Base-by-base conservation (phyloP, 2,797 vertebrate genomes). In the Poeciliopsis paucimaculata region DNA sequence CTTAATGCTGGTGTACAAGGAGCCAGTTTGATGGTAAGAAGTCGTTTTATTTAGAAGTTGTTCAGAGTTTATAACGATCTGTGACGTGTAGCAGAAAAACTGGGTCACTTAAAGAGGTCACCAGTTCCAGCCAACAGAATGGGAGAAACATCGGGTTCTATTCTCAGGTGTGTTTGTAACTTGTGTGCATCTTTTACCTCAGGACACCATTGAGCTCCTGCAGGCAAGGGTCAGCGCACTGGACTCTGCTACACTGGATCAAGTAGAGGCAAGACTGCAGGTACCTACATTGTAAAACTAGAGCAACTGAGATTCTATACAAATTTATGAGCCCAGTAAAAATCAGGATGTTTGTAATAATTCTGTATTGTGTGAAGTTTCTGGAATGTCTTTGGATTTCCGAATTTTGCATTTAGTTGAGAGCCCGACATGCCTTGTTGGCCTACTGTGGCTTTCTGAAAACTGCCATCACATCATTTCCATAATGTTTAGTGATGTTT, bases 201-300 rank as follows among this genome's bases (percentile, higher is more conserved):
- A 99, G 98, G 97, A 97, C 76, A 97, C 97, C 1, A 95, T 99
- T 84, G 97, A 98, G 85, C 93, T 98, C 39, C 91, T 98, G 81
- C 98, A 99, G 91, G 97, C 97, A 16, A 96, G 97, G 82, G 97
- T 99, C 91, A 97, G 94, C 18, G 94, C 97, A 28, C 92, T 99
- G 93, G 97, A 99, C 51, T 93, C 97, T 28, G 93, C 96, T 10
- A 96, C 97, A 88, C 93, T 99, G 93, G 98, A 99, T 92, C 98
- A 98, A 92, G 97, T 99, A 89, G 98, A 98, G 81, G 97, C 97
- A 84, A 95, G 97, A 85, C 95, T 99, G 85, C 98, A 99, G 97
- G 98, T 99, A 87, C 81, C 13, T 28, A 41, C 72, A 74, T 13
- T 11, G 39, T 11, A 0, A 31, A 36, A 47, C 10, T 55, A n/a